Conservation (phyloP, 1,140 invertebrate genomes). For the Propsilocerus akamusi region DNA sequence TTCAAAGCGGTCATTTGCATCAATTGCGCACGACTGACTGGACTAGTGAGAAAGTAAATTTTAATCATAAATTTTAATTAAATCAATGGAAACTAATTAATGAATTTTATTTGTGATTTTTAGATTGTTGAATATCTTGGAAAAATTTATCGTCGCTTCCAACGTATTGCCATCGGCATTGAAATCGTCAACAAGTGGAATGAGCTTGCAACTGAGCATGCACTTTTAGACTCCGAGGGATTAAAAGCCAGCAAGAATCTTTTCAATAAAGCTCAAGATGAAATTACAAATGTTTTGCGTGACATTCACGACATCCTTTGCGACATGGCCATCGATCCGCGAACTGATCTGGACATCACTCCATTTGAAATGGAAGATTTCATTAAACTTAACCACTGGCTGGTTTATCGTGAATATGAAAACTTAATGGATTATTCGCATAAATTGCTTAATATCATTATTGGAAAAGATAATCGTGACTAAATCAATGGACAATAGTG, state of each 20-base stretch:
- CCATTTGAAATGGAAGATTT: not conserved
- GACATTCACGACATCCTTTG: not conserved
- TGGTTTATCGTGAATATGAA: not conserved
- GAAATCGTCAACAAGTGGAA: not conserved
- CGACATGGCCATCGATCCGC: not conserved
- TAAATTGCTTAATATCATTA: not conserved
- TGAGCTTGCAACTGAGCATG: not conserved
- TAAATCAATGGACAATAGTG: no score
- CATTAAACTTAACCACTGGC: not conserved
- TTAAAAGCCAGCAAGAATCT: not conserved
- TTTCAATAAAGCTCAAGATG: not conserved
- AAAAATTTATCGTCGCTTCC: not conserved
- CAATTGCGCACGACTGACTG: not conserved
- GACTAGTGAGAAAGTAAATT: not conserved
- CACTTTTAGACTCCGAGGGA: not conserved
- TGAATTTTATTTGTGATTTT: no score
- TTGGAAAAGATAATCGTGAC: not conserved
- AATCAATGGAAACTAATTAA: not conserved
- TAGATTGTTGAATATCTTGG: not conserved
- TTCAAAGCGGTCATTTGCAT: not conserved
- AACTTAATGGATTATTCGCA: not conserved
- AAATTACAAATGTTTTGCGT: not conserved
- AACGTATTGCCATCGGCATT: not conserved
- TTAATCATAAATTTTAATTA: not conserved
- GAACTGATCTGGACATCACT: not conserved